Evolutionary conservation across 1,140 invertebrate genomes (phyloP), one percentile per base, ranked within the genome.

Genomic region (Drosophila miranda): DNA sequence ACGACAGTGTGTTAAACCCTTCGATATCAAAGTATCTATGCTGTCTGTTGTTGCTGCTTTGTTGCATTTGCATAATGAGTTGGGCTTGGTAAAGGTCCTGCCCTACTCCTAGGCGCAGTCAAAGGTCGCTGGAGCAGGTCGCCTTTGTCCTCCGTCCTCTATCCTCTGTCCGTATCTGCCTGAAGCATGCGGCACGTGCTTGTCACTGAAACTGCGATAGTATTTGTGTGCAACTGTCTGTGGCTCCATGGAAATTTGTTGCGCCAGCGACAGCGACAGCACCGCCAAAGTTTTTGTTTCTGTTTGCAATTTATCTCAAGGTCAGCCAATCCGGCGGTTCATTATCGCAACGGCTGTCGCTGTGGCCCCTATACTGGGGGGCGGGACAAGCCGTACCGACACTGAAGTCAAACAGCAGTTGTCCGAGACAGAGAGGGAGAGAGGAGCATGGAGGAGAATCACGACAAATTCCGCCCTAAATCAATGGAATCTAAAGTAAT

Each of bases 271-370:
- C 30, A 56, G 67, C 30, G 23, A 69, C 41, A 63, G 56, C 50
- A 13, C 49, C 53, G 41, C 57, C 64, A 58, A 34, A 70, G 19
- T 70, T 68, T 68, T 68, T 68, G 44, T 68, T 56, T 68, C 68
- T 68, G 53, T 82, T 70, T 53, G 60, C 63, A 78, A 63, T 66
- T 59, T 48, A 55, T 45, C 8, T 46, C 75, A 82, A 82, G 79
- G 79, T 78, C 79, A 83, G 79, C 75, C 79, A 83, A 41, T 23
- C 60, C 21, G 16, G 48, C 62, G 69, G 74, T 75, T 87, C 82
- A 87, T 86, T 86, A 87, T 82, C 74, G 70, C 66, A 55, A 13
- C 41, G 55, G 66, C 45, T 67, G 43, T 67, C 34, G 61, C 66
- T 41, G 19, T 11, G 41, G 8, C 23, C 23, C 23, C 23, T 5